A percentile compares a stretch with the other conserved stretches of the same genome.
These are phyloP conservation scores for Lochmaea capreae DNA, from an alignment of 2,888 invertebrate genomes.

Conservation along the genomic window DNA sequence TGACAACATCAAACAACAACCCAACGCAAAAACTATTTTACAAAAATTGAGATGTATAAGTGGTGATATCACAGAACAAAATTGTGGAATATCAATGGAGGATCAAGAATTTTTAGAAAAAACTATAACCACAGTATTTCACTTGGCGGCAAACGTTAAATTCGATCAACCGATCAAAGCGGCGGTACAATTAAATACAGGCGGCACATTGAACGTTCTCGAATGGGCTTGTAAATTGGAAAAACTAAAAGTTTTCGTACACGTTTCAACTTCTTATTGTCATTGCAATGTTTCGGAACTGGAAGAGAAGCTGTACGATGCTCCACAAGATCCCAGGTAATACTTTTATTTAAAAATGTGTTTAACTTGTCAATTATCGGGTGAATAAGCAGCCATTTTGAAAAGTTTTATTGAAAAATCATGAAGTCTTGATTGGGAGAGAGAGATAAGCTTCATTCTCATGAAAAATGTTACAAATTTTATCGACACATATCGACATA, in stretches of 20 bases:
- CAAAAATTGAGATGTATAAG: constrained; percentile 69
- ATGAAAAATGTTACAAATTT: too few relatives aligned
- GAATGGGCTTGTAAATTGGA: constrained; percentile 57
- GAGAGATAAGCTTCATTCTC: too few relatives aligned
- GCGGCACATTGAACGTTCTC: constrained; percentile 60
- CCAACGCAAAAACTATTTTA: constrained; percentile 50
- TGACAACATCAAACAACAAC: constrained; percentile 52
- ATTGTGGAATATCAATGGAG: constrained; percentile 64
- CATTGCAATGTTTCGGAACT: constrained; percentile 84
- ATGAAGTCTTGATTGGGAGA: too few relatives aligned
- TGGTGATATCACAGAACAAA: constrained; percentile 67
- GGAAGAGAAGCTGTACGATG: constrained; percentile 84
- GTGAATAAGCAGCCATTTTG: too few relatives aligned
- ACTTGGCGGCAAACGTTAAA: constrained; percentile 79
- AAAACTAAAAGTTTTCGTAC: constrained; percentile 72
- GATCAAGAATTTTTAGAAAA: constrained; percentile 66
- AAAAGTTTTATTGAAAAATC: background rate
- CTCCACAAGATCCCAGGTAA: constrained; percentile 65
- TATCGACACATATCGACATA: too few relatives aligned
- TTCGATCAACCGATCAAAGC: constrained; percentile 76
- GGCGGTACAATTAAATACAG: constrained; percentile 74
- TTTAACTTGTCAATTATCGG: too few relatives aligned
- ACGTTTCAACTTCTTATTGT: constrained; percentile 93
- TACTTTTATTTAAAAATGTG: background rate
- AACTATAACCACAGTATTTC: constrained; percentile 74